A percentile compares a stretch with the other conserved stretches of the same genome.
These are phyloP conservation scores for Microhierax caerulescens DNA, from an alignment of 2,797 vertebrate species.

Conservation along the genomic window DNA sequence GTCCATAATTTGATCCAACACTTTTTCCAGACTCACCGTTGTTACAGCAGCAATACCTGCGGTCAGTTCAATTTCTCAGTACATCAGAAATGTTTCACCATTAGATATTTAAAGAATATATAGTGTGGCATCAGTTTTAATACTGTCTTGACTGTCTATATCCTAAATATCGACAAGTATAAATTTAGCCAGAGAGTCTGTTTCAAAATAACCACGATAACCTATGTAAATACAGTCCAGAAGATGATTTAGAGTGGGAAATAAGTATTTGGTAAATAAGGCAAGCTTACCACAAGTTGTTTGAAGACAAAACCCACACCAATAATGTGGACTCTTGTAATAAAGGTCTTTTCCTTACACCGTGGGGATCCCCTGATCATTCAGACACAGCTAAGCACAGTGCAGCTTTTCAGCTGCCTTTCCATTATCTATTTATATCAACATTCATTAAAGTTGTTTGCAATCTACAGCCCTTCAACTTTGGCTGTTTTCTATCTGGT, in stretches of 20 bases:
- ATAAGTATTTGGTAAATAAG: background rate
- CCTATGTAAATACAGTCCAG: background rate
- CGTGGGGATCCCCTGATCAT: background rate
- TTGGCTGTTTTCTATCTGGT: background rate
- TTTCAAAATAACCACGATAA: background rate
- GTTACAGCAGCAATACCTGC: background rate
- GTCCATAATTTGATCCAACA: background rate
- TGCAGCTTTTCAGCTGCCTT: background rate
- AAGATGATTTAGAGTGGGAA: background rate
- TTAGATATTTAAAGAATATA: background rate
- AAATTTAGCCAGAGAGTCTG: background rate
- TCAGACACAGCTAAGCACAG: fast-evolving
- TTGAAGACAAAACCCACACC: background rate
- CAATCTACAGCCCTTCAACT: background rate
- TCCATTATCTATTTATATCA: fast-evolving
- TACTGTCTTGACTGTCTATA: background rate
- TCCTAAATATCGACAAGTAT: background rate
- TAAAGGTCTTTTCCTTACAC: background rate
- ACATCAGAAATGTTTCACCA: background rate
- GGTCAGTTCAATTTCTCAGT: background rate
- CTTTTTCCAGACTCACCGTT: background rate
- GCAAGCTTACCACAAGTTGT: fast-evolving
- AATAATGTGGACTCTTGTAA: fast-evolving
- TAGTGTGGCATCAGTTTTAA: background rate
- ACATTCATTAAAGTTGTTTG: background rate